phyloP scores from a whole-genome alignment of 2,888 invertebrate genomes.

The Lamellibrachia satsuma region DNA sequence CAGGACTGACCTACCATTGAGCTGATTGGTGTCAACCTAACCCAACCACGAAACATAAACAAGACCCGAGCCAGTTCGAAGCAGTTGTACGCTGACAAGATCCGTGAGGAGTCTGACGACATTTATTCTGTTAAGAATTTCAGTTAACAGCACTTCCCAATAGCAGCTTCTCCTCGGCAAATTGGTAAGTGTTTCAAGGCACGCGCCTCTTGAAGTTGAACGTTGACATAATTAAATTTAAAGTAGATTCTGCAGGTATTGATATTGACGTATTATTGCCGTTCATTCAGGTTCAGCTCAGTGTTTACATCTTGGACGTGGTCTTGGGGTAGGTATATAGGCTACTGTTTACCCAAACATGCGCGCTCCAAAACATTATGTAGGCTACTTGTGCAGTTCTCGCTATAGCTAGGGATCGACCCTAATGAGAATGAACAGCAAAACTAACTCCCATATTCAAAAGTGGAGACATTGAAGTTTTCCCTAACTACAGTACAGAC shows the following conservation, averaged over 20 bases:
- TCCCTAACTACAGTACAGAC: too few species aligned
- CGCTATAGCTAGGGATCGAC: too few species aligned
- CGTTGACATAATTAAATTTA: neutral
- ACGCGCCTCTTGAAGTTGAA: conserved; percentile 17
- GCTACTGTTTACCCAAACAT: neutral
- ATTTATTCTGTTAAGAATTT: neutral
- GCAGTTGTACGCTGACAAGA: neutral
- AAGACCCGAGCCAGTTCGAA: neutral
- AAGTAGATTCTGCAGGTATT: neutral
- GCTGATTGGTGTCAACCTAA: neutral
- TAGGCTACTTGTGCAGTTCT: too few species aligned
- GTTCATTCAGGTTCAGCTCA: neutral
- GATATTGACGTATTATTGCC: neutral
- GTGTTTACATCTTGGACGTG: neutral
- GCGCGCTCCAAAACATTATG: neutral
- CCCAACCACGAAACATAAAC: conserved; percentile 9
- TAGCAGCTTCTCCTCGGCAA: neutral
- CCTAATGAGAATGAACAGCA: too few species aligned
- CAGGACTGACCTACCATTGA: neutral
- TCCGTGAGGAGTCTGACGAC: neutral
- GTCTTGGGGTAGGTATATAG: neutral
- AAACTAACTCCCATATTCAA: too few species aligned
- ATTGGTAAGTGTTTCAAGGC: conserved; percentile 4
- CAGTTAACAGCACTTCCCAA: neutral
- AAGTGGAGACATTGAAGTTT: too few species aligned